These are phyloP conservation scores for Phocides pigmalion DNA, from an alignment of 1,140 invertebrate genomes.

Conservation along the genomic window DNA sequence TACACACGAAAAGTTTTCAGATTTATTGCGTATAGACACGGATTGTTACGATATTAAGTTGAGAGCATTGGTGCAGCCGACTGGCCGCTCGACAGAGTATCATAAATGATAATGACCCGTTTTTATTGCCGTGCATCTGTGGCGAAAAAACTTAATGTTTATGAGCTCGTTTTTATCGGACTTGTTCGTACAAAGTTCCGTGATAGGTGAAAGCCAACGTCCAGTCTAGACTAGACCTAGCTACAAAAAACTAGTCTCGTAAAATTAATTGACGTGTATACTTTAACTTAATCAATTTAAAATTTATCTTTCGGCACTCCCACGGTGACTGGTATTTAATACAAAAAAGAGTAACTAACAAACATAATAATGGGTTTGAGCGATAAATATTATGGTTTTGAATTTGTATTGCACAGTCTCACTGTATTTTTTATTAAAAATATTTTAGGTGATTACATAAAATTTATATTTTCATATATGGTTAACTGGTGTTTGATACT, in stretches of 20 bases:
- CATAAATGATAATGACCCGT: conserved; percentile 29
- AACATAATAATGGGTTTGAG: too few relatives aligned
- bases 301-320: conserved; percentile 10
- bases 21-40: neutral
- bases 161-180: conserved; percentile 33
- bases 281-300: conserved; percentile 22
- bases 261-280: conserved; percentile 29
- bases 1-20: too few relatives aligned
- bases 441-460: too few relatives aligned
- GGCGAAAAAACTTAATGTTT: conserved; percentile 28
- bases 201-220: conserved; percentile 45
- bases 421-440: too few relatives aligned
- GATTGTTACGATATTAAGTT: conserved; percentile 9
- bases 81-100: conserved; percentile 15
- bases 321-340: neutral
- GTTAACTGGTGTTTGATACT: too few relatives aligned
- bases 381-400: too few relatives aligned
- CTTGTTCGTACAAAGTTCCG: conserved; percentile 40
- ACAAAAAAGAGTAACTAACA: too few relatives aligned
- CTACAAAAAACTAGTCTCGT: conserved; percentile 31
- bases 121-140: conserved; percentile 24
- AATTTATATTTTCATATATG: too few relatives aligned
- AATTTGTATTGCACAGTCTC: too few relatives aligned
- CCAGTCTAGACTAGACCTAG: conserved; percentile 22
- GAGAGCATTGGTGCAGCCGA: neutral